phyloP scores from a whole-genome alignment of 2,113 vertebrate genomes.

The Dipodomys stephensi region DNA sequence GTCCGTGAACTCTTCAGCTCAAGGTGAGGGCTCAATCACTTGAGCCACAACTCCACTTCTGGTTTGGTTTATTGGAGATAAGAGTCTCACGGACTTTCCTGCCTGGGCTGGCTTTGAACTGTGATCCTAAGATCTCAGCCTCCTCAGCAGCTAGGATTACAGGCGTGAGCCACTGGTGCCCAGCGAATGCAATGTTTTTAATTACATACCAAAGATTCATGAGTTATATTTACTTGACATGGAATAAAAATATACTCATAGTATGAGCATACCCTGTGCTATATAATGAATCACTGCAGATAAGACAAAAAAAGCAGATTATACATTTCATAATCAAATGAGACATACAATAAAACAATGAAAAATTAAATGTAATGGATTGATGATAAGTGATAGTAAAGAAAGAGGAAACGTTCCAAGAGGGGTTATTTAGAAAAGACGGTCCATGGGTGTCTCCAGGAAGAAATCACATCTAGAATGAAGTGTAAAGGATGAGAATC shows the following conservation, averaged over 20 bases:
- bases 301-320: background rate
- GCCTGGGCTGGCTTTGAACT: too few relatives aligned
- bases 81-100: too few relatives aligned
- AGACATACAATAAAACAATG: background rate
- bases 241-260: background rate
- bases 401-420: background rate
- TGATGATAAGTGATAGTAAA: background rate
- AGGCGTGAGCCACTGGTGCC: too few relatives aligned
- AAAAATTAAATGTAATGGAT: background rate
- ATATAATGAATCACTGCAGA: background rate
- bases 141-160: too few relatives aligned
- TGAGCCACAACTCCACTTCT: too few relatives aligned
- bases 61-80: too few relatives aligned
- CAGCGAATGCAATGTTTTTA: background rate
- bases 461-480: background rate
- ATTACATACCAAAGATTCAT: constrained; percentile 26
- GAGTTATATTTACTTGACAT: constrained; percentile 33
- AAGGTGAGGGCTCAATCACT: too few relatives aligned
- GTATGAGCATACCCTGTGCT: background rate
- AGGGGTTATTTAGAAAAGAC: constrained; percentile 9
- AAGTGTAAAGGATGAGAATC: background rate
- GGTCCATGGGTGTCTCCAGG: background rate
- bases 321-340: background rate
- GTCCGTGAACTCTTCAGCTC: too few relatives aligned
- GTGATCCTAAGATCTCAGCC: too few relatives aligned